These are phyloP conservation scores for Anguilla pacifica DNA, from an alignment of 2,797 vertebrate genomes.

Conservation along the genomic window DNA sequence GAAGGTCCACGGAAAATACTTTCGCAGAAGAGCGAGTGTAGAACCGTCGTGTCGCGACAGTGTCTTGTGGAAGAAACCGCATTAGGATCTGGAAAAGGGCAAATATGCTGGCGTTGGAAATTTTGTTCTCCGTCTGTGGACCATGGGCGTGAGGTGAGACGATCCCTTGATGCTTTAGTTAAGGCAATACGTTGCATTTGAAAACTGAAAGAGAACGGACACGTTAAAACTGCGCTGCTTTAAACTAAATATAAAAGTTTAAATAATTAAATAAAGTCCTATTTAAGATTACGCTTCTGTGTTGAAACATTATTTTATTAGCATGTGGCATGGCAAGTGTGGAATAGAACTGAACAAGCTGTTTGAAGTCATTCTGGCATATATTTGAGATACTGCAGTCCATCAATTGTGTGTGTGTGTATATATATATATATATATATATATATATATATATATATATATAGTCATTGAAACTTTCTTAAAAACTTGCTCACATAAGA, in stretches of 20 bases:
- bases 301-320: neutral
- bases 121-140: neutral
- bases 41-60: neutral
- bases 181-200: neutral
- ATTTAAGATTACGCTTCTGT: neutral
- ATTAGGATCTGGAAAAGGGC: neutral
- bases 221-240: neutral
- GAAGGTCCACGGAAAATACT: conserved; percentile 4
- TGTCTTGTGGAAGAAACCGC: neutral
- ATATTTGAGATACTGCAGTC: too few relatives aligned
- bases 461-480: neutral
- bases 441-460: too few relatives aligned
- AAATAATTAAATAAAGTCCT: neutral
- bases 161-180: neutral
- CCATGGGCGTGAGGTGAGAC: conserved; percentile 29
- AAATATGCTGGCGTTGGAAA: neutral
- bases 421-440: too few relatives aligned
- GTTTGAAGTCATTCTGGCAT: neutral
- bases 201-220: neutral
- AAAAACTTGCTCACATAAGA: neutral
- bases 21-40: neutral
- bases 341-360: neutral
- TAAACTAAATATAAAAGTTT: neutral
- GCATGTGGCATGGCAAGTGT: too few relatives aligned
- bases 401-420: neutral